Conservation (phyloP, 2,888 invertebrate genomes). For the Coleophora deauratella region DNA sequence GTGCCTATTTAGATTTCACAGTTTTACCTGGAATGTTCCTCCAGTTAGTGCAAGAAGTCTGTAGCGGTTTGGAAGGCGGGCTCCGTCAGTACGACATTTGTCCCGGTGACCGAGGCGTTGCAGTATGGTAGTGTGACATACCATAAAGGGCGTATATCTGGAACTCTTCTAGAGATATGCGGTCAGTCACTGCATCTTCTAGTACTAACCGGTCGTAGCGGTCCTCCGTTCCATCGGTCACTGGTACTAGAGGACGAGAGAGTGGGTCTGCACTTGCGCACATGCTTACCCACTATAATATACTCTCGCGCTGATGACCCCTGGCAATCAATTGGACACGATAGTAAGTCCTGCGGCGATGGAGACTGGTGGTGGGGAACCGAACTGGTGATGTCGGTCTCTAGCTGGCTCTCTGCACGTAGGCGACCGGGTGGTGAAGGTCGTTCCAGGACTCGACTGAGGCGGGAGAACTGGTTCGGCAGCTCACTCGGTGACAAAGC, state of each 20-base stretch:
- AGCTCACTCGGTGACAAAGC: background rate
- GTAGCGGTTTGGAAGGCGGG: no score
- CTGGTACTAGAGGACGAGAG: conserved; percentile 1
- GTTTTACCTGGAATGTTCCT: no score
- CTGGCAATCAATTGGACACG: conserved; percentile 6
- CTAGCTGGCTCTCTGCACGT: conserved; percentile 7
- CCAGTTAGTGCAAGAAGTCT: no score
- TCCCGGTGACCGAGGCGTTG: background rate
- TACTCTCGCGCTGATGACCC: conserved; percentile 9
- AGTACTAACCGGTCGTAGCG: background rate
- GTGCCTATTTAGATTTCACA: no score
- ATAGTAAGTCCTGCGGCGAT: conserved; percentile 5
- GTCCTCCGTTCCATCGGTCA: background rate
- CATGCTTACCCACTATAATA: conserved; percentile 8
- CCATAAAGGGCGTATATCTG: background rate
- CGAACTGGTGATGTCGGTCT: conserved; percentile 6
- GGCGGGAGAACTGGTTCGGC: conserved; percentile 4
- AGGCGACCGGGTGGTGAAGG: conserved; percentile 8
- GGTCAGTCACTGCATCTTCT: background rate
- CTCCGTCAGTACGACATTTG: background rate
- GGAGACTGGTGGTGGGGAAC: conserved; percentile 5
- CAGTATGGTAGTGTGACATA: background rate
- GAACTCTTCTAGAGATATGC: conserved; percentile 1
- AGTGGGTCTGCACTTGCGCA: conserved; percentile 8
- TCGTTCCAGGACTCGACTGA: conserved; percentile 3